These are phyloP conservation scores for Protobothrops flavoviridis DNA, from an alignment of 2,113 vertebrate species.

Conservation along the genomic window DNA sequence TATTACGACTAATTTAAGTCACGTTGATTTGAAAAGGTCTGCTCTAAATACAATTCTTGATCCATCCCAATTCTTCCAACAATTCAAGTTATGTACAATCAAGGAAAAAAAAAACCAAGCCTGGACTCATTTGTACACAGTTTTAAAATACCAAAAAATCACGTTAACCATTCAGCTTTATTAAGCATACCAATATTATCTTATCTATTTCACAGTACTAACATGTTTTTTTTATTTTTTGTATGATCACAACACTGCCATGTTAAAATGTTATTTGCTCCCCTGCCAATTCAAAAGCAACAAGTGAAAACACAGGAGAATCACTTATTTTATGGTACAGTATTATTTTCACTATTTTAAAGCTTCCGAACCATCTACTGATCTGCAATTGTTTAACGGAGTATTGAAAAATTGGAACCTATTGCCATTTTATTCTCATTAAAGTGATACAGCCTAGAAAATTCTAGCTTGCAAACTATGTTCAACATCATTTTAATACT, in stretches of 20 bases:
- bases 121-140: no score
- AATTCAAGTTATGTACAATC: background rate
- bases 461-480: no score
- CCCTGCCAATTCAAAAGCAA: background rate
- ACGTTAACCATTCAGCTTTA: background rate
- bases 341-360: background rate
- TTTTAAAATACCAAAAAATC: background rate
- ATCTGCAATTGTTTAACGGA: background rate
- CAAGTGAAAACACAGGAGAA: background rate
- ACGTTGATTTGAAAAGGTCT: background rate
- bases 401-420: background rate
- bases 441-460: no score
- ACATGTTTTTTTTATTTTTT: background rate
- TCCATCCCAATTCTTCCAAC: background rate
- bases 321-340: background rate
- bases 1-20: background rate
- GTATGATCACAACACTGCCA: background rate
- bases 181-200: background rate
- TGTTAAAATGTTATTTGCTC: background rate
- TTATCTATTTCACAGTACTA: background rate
- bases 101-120: background rate
- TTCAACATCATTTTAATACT: no score
- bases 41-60: background rate
- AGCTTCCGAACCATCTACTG: background rate
- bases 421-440: no score